phyloP scores from a whole-genome alignment of 2,113 vertebrate species.

The Taurulus bubalis region DNA sequence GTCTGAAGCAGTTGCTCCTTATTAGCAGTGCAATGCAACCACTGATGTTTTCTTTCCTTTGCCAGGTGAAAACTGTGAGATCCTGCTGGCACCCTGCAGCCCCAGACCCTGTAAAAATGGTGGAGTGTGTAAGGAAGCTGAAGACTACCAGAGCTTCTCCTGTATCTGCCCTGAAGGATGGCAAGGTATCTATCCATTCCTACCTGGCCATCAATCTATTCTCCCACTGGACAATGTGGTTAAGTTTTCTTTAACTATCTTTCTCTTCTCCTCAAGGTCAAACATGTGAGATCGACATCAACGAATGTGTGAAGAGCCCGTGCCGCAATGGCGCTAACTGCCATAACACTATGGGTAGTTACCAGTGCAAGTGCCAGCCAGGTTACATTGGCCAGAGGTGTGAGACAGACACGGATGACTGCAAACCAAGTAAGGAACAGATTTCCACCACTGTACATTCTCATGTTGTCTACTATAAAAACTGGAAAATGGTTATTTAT shows the following conservation, averaged over 20 bases:
- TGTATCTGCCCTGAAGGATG: slow-evolving; percentile 93
- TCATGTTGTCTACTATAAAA: not conserved
- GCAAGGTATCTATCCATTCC: slow-evolving; percentile 87
- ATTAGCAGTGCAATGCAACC: not conserved
- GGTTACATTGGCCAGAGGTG: slow-evolving; percentile 91
- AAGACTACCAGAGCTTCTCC: slow-evolving; percentile 94
- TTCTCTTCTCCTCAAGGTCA: slow-evolving; percentile 85
- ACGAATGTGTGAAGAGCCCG: slow-evolving; percentile 94
- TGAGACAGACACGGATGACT: slow-evolving; percentile 91
- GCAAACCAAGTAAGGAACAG: slow-evolving; percentile 91
- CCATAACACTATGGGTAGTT: slow-evolving; percentile 91
- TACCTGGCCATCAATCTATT: not conserved
- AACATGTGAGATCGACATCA: slow-evolving; percentile 95
- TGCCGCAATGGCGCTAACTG: slow-evolving; percentile 90
- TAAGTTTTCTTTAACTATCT: not conserved
- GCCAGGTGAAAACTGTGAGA: slow-evolving; percentile 93
- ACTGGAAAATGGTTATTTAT: not conserved
- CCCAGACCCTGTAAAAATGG: slow-evolving; percentile 91
- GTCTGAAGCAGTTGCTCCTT: not conserved
- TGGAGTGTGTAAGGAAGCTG: slow-evolving; percentile 89
- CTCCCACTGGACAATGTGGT: not conserved
- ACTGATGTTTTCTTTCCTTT: slow-evolving; percentile 24
- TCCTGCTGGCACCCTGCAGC: slow-evolving; percentile 90
- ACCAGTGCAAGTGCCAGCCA: slow-evolving; percentile 88
- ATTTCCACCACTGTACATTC: not conserved